phyloP scores from a whole-genome alignment of 2,797 vertebrate species.

The Coluber constrictor region DNA sequence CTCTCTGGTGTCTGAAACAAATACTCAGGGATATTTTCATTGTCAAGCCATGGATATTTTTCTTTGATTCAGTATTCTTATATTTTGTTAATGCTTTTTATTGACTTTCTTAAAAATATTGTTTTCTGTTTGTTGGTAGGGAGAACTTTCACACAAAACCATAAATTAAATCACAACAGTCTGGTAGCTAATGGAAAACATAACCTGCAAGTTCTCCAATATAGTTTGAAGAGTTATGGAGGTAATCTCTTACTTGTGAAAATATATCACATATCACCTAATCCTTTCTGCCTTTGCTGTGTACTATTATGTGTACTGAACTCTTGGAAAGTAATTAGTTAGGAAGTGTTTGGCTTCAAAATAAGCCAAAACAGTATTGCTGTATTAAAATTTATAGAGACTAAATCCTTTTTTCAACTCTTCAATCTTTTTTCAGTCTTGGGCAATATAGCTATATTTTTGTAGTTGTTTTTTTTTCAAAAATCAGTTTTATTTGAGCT shows the following conservation, averaged over 20 bases:
- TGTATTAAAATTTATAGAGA: not conserved
- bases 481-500: not conserved
- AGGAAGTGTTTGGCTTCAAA: not conserved
- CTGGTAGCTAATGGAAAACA: slow-evolving; percentile 52
- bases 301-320: slow-evolving; percentile 9
- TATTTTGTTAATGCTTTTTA: not conserved
- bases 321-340: not conserved
- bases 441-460: not conserved
- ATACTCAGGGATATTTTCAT: not conserved
- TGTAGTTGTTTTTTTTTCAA: not conserved
- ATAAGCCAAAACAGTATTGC: not conserved
- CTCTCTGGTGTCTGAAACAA: not conserved
- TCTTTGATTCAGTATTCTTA: not conserved
- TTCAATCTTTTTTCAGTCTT: not conserved
- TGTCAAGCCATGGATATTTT: not conserved
- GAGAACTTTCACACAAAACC: slow-evolving; percentile 45
- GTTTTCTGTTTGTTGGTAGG: slow-evolving; percentile 36
- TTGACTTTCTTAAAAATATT: slow-evolving; percentile 33
- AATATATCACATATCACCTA: slow-evolving; percentile 63
- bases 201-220: slow-evolving; percentile 50
- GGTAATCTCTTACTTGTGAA: slow-evolving; percentile 59
- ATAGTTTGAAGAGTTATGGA: slow-evolving; percentile 53
- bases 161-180: slow-evolving; percentile 55
- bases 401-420: not conserved
- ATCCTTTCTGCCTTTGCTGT: slow-evolving; percentile 2